A percentile compares a stretch with the other conserved stretches of the same genome.
phyloP scores from a whole-genome alignment of 2,113 vertebrate genomes.

The Morone saxatilis region DNA sequence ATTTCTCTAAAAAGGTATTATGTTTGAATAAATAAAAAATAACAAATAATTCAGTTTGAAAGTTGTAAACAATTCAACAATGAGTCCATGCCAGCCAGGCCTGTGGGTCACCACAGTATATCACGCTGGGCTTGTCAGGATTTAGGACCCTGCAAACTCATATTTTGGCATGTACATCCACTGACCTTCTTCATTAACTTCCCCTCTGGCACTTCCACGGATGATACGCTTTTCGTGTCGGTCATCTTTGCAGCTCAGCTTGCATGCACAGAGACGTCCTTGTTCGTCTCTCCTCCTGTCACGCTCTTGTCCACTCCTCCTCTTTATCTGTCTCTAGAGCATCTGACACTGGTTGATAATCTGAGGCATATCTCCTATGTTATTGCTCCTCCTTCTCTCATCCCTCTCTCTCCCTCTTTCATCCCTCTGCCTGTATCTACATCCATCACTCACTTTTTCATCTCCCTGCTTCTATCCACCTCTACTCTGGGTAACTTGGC shows the following conservation, averaged over 20 bases:
- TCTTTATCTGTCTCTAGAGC: slow-evolving; percentile 67
- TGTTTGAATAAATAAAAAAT: not conserved
- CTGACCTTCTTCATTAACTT: slow-evolving; percentile 84
- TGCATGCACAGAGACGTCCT: slow-evolving; percentile 49
- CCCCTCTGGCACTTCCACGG: slow-evolving; percentile 76
- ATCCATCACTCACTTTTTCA: slow-evolving; percentile 45
- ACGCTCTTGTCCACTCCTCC: slow-evolving; percentile 49
- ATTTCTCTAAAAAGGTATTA: not conserved
- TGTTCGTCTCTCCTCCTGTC: slow-evolving; percentile 37
- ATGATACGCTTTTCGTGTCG: slow-evolving; percentile 68
- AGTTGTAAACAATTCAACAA: not conserved
- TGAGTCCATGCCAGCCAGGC: slow-evolving; percentile 5
- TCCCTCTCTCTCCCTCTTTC: slow-evolving; percentile 52
- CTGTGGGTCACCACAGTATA: not conserved
- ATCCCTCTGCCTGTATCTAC: slow-evolving; percentile 48
- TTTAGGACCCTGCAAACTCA: slow-evolving; percentile 4
- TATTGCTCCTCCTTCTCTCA: slow-evolving; percentile 75
- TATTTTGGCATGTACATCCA: slow-evolving; percentile 30
- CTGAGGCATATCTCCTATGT: slow-evolving; percentile 68
- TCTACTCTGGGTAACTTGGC: not conserved
- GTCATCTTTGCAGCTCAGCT: slow-evolving; percentile 68
- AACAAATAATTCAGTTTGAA: not conserved
- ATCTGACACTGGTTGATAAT: slow-evolving; percentile 75
- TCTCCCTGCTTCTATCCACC: not conserved
- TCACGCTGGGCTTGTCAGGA: slow-evolving; percentile 4